phyloP scores from a whole-genome alignment of 1,140 invertebrate genomes.

The Caenorhabditis elegans region DNA sequence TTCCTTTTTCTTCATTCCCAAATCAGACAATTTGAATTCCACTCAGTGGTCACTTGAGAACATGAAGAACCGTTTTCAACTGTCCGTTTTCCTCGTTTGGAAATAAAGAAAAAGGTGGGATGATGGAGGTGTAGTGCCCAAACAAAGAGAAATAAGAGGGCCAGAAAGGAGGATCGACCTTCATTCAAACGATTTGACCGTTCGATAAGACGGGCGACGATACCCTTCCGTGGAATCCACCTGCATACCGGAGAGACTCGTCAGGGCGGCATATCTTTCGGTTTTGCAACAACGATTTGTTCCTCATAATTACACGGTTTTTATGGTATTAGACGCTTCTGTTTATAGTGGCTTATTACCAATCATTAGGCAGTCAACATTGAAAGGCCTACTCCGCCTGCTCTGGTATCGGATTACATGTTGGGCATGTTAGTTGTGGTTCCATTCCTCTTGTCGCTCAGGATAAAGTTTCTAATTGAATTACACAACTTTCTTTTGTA shows the following conservation, averaged over 20 bases:
- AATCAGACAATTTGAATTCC: too few species aligned
- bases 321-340: neutral
- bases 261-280: neutral
- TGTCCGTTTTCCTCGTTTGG: neutral
- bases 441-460: neutral
- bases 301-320: neutral
- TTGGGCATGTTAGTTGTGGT: neutral
- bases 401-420: neutral
- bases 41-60: conserved; percentile 7
- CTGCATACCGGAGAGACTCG: neutral
- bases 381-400: neutral
- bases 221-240: neutral
- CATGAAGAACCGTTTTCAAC: neutral
- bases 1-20: too few species aligned
- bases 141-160: neutral
- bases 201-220: conserved; percentile 18
- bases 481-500: too few species aligned
- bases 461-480: too few species aligned
- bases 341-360: conserved; percentile 16
- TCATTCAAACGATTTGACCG: conserved; percentile 28
- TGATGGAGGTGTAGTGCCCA: neutral
- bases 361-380: conserved; percentile 15
- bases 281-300: neutral
- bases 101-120: neutral
- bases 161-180: conserved; percentile 19